phyloP scores from a whole-genome alignment of 2,888 invertebrate species.

The Sinodicranocentrus sp. region DNA sequence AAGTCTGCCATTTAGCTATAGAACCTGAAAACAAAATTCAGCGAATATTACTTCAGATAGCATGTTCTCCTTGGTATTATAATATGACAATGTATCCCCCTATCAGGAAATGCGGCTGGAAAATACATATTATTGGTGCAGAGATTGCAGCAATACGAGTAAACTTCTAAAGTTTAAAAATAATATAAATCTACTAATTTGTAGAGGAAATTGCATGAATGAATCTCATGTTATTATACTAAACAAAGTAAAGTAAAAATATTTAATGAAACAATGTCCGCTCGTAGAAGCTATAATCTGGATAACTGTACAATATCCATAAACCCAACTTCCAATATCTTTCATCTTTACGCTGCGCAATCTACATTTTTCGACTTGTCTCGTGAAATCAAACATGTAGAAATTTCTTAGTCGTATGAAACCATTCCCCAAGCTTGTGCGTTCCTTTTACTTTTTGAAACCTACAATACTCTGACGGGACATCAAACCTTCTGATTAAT shows the following conservation, averaged over 20 bases:
- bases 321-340: conserved; percentile 55
- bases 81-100: too few relatives aligned
- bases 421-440: too few relatives aligned
- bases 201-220: conserved; percentile 25
- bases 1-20: conserved; percentile 53
- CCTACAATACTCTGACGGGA: conserved; percentile 23
- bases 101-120: too few relatives aligned
- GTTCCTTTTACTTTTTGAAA: background rate
- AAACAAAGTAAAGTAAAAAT: conserved; percentile 1
- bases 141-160: conserved; percentile 57
- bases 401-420: too few relatives aligned
- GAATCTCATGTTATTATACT: conserved; percentile 25
- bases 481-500: too few relatives aligned
- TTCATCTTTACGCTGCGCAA: conserved; percentile 57
- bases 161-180: conserved; percentile 4
- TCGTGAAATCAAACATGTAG: background rate
- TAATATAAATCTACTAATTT: conserved; percentile 4
- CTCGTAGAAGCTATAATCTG: conserved; percentile 33
- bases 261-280: conserved; percentile 5
- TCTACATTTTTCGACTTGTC: conserved; percentile 27
- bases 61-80: too few relatives aligned
- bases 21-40: too few relatives aligned
- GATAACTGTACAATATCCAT: conserved; percentile 56
- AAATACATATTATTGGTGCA: conserved; percentile 43
- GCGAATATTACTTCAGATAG: too few relatives aligned